Evolutionary conservation across 2,888 invertebrate genomes (phyloP), one percentile per base, ranked within the genome.

Genomic region (Nymphalis c-album): DNA sequence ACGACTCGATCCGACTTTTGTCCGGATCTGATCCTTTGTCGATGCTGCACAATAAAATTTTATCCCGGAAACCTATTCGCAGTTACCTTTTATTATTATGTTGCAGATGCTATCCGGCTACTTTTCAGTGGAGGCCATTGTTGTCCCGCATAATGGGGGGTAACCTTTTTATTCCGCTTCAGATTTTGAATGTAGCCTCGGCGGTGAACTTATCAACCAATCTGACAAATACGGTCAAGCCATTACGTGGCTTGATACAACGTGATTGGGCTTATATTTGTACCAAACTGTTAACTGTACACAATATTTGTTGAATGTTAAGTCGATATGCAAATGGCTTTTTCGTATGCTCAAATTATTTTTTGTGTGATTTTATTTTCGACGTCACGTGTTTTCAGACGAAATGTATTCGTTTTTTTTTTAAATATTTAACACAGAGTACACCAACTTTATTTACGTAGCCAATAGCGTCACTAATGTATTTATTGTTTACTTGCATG

Each of bases 1-100:
- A 69, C 66, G 68, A 60, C 60, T 22, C 57, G 67, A 57, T 60
- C 61, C 76, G 74, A 77, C 77, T 77, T 77, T 80, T 76, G 71
- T 69, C 58, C 72, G 70, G 72, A 68, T 70, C 60, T 67, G 79
- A 79, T 83, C 86, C 84, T 88, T 90, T 89, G 87, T 87, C 87
- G 86, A 88, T 85, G 85, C 83, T 79, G 81, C 81, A 88, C 88
- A 90, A 89, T 90, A 90, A 90, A 90, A 89, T 90, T 89, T 88
- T 86, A 88, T 88, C 85, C 88, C 82, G 88, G 88, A 88, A 86
- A 88, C 88, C 86, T 85, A 89, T 89, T 87, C 88, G 85, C 88
- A 86, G 90, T 90, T 89, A 90, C 90, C 90, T 89, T 90, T 90
- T 90, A 90, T 90, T 90, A 90, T 88, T 87, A 90, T 88, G 88